Conservation (phyloP, 2,113 vertebrate species). For the Stigmatopora argus region DNA sequence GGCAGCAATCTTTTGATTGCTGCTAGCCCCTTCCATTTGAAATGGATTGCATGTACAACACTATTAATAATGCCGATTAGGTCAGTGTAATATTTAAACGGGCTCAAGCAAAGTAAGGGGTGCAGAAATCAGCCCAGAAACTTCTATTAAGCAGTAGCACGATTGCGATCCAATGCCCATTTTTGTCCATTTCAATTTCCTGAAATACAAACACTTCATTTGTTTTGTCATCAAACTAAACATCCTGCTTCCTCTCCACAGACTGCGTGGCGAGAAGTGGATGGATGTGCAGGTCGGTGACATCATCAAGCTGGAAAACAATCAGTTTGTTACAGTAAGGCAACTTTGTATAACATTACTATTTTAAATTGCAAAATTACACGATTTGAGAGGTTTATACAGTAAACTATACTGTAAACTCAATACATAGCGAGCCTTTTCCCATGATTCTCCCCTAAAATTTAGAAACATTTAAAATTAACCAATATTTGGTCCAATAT, state of each 20-base stretch:
- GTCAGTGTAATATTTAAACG: neutral
- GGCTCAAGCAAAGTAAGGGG: neutral
- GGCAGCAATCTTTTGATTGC: too few species aligned
- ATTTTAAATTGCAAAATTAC: too few species aligned
- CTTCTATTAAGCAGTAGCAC: neutral
- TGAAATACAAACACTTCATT: neutral
- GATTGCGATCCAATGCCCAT: neutral
- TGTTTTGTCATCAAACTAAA: neutral
- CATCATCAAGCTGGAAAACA: conserved; percentile 92
- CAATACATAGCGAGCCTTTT: too few species aligned
- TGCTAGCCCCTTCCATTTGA: too few species aligned
- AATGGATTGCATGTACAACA: too few species aligned
- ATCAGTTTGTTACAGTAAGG: conserved; percentile 86
- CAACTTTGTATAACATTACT: neutral
- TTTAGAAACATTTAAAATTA: too few species aligned
- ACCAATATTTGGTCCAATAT: too few species aligned
- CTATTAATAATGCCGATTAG: neutral
- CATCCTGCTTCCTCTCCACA: conserved; percentile 38
- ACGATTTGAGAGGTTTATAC: too few species aligned
- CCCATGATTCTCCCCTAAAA: too few species aligned
- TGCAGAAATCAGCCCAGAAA: neutral
- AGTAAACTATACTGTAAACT: too few species aligned
- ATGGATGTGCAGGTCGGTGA: conserved; percentile 93
- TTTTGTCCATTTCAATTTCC: neutral
- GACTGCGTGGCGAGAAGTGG: conserved; percentile 85